Conservation (phyloP, 1,140 invertebrate genomes). For the Mylabris phalerata region DNA sequence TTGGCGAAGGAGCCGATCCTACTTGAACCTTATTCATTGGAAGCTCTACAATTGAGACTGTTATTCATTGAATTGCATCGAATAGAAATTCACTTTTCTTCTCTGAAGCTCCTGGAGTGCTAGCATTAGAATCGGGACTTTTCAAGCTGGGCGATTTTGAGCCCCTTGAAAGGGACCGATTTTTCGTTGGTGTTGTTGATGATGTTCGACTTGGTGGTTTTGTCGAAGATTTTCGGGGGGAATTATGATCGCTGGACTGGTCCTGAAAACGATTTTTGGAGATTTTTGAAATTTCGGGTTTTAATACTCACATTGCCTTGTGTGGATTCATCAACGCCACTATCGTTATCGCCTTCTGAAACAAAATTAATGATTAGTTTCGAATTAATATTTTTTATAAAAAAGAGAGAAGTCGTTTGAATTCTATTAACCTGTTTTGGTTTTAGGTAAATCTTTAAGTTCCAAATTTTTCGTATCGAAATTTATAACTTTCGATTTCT, state of each 20-base stretch:
- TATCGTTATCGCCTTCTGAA: conserved; percentile 72
- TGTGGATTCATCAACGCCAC: conserved; percentile 67
- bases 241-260: conserved; percentile 55
- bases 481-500: conserved; percentile 3
- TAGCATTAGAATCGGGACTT: conserved; percentile 56
- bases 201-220: conserved; percentile 46
- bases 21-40: conserved; percentile 93
- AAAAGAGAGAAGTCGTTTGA: background rate
- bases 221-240: conserved; percentile 49
- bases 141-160: conserved; percentile 51
- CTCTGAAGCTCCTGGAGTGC: conserved; percentile 47
- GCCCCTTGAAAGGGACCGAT: conserved; percentile 51
- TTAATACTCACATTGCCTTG: conserved; percentile 63
- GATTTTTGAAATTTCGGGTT: background rate
- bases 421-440: conserved; percentile 23
- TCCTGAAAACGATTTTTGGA: conserved; percentile 30
- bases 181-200: conserved; percentile 47
- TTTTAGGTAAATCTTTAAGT: conserved; percentile 15
- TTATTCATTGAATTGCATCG: background rate
- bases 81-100: conserved; percentile 61
- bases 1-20: conserved; percentile 81
- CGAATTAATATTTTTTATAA: background rate
- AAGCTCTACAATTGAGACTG: conserved; percentile 53
- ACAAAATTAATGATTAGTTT: conserved; percentile 36
- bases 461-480: conserved; percentile 6